Evolutionary conservation across 1,140 invertebrate genomes (phyloP).

Genomic region (Psilanteris sp.): DNA sequence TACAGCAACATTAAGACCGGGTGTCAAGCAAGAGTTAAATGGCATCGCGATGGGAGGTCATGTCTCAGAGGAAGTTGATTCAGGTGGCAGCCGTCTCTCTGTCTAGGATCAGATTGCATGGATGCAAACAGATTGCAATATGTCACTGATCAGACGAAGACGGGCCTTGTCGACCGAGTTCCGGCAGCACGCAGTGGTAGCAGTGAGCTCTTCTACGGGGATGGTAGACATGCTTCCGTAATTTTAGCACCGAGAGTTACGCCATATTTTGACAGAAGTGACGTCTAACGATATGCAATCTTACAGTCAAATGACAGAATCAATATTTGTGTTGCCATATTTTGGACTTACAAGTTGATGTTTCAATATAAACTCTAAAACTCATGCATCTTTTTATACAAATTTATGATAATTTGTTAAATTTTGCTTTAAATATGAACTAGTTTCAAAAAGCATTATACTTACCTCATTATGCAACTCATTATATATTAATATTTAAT

Average conservation of each 20-base stretch:
- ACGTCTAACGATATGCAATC: constrained; percentile 39
- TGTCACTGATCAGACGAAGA: constrained; percentile 59
- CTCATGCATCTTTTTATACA: too few species aligned
- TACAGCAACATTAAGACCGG: background rate
- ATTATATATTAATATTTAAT: too few species aligned
- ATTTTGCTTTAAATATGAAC: too few species aligned
- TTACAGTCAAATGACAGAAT: constrained; percentile 22
- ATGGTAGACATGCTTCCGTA: constrained; percentile 68
- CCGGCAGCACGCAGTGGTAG: constrained; percentile 32
- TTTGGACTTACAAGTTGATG: constrained; percentile 17
- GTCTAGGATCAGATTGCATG: too few species aligned
- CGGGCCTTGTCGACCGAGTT: constrained; percentile 46
- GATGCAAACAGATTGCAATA: constrained; percentile 67
- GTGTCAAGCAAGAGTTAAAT: constrained; percentile 24
- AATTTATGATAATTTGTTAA: too few species aligned
- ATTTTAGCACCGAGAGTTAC: constrained; percentile 55
- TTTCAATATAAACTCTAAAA: constrained; percentile 10
- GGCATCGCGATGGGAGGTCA: constrained; percentile 68
- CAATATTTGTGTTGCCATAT: constrained; percentile 42
- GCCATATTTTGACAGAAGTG: constrained; percentile 54
- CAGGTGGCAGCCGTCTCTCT: constrained; percentile 72
- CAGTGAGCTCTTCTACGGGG: constrained; percentile 49
- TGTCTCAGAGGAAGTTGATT: constrained; percentile 75
- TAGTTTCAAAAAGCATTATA: too few species aligned
- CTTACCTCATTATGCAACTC: too few species aligned